Evolutionary conservation across 2,113 vertebrate species (phyloP), one percentile per base, ranked within the genome.

Genomic region (Crotalus horridus): DNA sequence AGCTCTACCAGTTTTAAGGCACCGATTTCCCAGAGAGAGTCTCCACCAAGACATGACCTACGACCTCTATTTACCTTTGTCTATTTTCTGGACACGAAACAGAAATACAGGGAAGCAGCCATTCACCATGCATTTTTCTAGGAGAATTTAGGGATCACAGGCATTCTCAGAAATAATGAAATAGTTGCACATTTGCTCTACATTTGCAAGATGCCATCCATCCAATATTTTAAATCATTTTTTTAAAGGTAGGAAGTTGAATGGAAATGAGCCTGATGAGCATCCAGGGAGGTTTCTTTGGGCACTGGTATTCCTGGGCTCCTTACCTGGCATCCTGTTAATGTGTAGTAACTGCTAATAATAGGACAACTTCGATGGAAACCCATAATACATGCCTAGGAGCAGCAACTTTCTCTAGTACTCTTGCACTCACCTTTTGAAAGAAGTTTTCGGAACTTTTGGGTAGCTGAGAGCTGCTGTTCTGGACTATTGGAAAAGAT

Each of bases 401-500:
- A 29, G 21, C 69, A 85, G 33, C 24, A 86, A 85, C 64, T 61
- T 64, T 85, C 69, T 51, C 54, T 86, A 86, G 53, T 61, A 33
- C 43, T 48, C 15, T 85, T 93, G 26, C 56, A 88, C 94, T 97
- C 96, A 99, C 99, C 99, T 99, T 99, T 99, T 93, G 99, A 99
- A 93, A 99, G 98, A 3, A 99, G 98, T 96, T 99, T 99, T 96
- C 99, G 97, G 96, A 99, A 99, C 94, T 99, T 99, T 96, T 99
- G 99, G 12, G 99, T 99, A 92, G 99, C 99, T 95, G 99, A 98
- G 94, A 99, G 98, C 95, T 99, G 99, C 91, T 99, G 99, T 93
- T 99, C 99, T 91, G 99, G 98, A 91, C 98, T 98, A 93, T 98
- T 98, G 46, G 99, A 99, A 97, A 99, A 99, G 96, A 99, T 99